Conservation (phyloP, 2,888 invertebrate species). For the Drosophila kuntzei region DNA sequence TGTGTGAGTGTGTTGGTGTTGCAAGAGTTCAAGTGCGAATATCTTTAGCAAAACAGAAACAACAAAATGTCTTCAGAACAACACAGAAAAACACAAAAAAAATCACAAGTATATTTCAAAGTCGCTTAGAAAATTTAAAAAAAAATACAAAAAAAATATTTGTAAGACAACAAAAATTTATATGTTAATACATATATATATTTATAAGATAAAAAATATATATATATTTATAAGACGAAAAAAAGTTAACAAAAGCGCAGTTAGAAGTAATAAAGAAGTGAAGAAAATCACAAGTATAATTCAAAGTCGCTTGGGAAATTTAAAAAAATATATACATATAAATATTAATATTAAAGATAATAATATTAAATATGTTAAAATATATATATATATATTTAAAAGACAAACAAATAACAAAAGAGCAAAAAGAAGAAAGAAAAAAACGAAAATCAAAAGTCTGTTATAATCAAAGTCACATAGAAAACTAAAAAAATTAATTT, state of each 20-base stretch:
- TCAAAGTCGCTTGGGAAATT: conserved; percentile 52
- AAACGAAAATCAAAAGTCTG: too few relatives aligned
- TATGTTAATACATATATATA: conserved; percentile 8
- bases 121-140: conserved; percentile 36
- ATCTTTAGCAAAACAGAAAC: conserved; percentile 67
- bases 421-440: too few relatives aligned
- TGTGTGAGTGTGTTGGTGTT: conserved; percentile 1
- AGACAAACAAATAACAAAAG: too few relatives aligned
- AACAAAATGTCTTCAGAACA: conserved; percentile 19
- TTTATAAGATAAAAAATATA: conserved; percentile 13
- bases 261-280: too few relatives aligned
- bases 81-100: conserved; percentile 17
- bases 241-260: too few relatives aligned
- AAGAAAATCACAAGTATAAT: conserved; percentile 5
- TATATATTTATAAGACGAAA: too few relatives aligned
- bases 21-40: conserved; percentile 66
- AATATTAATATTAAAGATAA: too few relatives aligned
- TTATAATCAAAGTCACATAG: too few relatives aligned
- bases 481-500: too few relatives aligned
- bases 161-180: conserved; percentile 12
- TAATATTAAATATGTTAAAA: too few relatives aligned
- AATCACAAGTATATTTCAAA: conserved; percentile 35
- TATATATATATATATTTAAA: too few relatives aligned
- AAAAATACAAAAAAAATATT: conserved; percentile 2
- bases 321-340: too few relatives aligned